Evolutionary conservation across 2,888 invertebrate genomes (phyloP), one percentile per base, ranked within the genome.

Genomic region (Torymus texanus): DNA sequence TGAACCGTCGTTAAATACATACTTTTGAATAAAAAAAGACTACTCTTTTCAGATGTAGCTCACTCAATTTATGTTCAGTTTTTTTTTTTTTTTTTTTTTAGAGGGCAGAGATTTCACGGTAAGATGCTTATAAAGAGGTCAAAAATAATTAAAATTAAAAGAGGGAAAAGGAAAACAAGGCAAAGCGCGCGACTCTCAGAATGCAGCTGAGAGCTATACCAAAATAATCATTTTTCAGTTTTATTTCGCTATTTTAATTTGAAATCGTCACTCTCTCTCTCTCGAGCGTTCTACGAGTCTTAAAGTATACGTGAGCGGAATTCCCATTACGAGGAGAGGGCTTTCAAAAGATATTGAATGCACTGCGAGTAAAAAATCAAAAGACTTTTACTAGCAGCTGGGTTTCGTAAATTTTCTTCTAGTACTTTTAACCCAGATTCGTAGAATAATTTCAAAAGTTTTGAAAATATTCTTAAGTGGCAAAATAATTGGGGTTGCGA

Each of bases 351-450:
- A 41, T 55, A 5, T 2, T 24, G 56, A 53, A 53, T 51, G 53
- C 50, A 16, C 29, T 16, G 58, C 41, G 41, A 41, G 8, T 41
- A 8, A 4, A 41, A 41, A 41, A 41, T 41, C 41, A 41, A 41
- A 41, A 21, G 41, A 16, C 16, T 4, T 29, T 41, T 58, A 10
- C 12, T 2, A 18, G 14, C 8, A 66, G 18, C 8, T 13, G 53
- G n/a, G 12, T 24, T 59, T 61, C 1, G 16, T 21, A 51, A 41
- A 41, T 41, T 59, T 59, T 13, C 18, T 71, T 41, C 11, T 41
- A 18, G 70, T 1, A 18, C 21, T 5, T 53, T 18, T 13, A 51
- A 61, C 71, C 71, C 51, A 51, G 21, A 62, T 53, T 72, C 51
- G n/a, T 29, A 50, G 21, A 51, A 55, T 55, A 41, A 41, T n/a